Evolutionary conservation across 2,113 vertebrate species (phyloP).

Genomic region (Coturnix japonica): DNA sequence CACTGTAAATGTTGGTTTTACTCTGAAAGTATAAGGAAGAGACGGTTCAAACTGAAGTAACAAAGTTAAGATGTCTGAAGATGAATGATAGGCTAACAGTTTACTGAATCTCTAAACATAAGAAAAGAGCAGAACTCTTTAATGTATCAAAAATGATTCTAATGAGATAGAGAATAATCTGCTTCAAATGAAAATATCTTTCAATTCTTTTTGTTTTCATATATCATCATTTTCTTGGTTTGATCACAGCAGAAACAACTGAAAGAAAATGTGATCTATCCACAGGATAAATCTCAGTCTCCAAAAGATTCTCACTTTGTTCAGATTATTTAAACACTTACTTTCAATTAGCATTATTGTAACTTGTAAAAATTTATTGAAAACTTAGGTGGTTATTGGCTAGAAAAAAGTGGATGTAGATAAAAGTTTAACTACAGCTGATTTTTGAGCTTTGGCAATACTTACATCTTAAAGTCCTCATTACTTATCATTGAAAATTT

Average conservation of each 20-base stretch:
- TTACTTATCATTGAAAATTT: not conserved
- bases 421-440: not conserved
- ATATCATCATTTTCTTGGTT: not conserved
- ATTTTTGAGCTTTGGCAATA: not conserved
- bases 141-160: not conserved
- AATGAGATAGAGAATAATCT: not conserved
- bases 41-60: not conserved
- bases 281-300: not conserved
- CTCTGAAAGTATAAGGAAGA: not conserved
- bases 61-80: not conserved
- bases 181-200: not conserved
- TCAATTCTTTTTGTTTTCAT: not conserved
- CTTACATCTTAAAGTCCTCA: not conserved
- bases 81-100: not conserved
- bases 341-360: not conserved
- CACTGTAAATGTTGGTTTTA: not conserved
- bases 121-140: not conserved
- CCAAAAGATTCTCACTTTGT: not conserved
- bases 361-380: not conserved
- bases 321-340: not conserved
- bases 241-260: not conserved
- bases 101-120: not conserved
- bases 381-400: rapidly evolving
- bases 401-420: not conserved
- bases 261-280: not conserved